A percentile compares a stretch with the other conserved stretches of the same genome.
Evolutionary conservation across 1,140 invertebrate species (phyloP).

Genomic region (Andrena cerasifolii): DNA sequence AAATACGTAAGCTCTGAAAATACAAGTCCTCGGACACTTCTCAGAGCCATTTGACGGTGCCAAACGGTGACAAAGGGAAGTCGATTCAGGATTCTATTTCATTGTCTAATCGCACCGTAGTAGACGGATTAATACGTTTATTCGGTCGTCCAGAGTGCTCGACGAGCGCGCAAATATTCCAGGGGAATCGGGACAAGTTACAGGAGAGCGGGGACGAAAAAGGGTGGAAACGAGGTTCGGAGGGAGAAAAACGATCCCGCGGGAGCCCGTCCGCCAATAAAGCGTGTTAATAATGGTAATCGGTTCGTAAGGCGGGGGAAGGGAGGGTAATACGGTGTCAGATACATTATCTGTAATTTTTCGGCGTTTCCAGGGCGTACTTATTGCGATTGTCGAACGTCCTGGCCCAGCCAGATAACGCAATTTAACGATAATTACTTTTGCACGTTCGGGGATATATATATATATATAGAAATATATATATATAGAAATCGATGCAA

Average conservation of each 20-base stretch:
- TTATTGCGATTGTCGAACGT: constrained; percentile 9
- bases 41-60: too few species aligned
- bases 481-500: constrained; percentile 22
- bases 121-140: neutral
- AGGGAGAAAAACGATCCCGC: constrained; percentile 33
- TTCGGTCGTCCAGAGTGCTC: neutral
- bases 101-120: neutral
- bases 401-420: constrained; percentile 18
- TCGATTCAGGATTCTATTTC: too few species aligned
- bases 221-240: neutral
- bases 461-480: too few species aligned
- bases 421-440: constrained; percentile 15
- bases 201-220: too few species aligned
- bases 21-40: too few species aligned
- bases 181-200: constrained; percentile 30
- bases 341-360: constrained; percentile 50
- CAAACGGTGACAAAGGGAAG: too few species aligned
- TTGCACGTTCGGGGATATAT: neutral
- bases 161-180: neutral
- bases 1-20: too few species aligned
- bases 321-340: neutral
- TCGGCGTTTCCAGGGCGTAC: constrained; percentile 1
- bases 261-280: constrained; percentile 43
- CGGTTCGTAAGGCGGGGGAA: constrained; percentile 11
- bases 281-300: constrained; percentile 61